These are phyloP conservation scores for Clistopyga incitator DNA, from an alignment of 2,888 invertebrate species.

Conservation along the genomic window DNA sequence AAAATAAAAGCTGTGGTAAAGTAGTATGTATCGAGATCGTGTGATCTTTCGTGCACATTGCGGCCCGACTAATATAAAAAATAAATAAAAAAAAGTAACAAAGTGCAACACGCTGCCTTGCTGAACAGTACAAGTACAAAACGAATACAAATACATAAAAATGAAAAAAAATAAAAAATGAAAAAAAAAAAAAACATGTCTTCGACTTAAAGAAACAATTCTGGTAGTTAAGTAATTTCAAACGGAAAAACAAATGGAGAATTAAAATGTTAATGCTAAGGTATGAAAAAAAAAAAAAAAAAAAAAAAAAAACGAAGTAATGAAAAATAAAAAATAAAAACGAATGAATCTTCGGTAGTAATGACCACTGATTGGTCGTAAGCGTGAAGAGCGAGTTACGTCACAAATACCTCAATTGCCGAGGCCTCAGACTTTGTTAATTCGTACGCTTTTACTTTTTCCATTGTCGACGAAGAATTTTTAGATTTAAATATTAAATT, in stretches of 20 bases:
- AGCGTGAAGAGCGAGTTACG: constrained; percentile 76
- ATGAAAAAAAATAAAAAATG: constrained; percentile 62
- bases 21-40: constrained; percentile 56
- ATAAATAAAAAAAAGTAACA: constrained; percentile 83
- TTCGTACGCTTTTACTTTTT: constrained; percentile 17
- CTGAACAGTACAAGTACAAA: constrained; percentile 85
- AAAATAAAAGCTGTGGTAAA: constrained; percentile 63
- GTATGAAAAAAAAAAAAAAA: constrained; percentile 42
- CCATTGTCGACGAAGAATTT: not conserved
- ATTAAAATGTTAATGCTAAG: constrained; percentile 70
- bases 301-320: no score
- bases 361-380: constrained; percentile 73
- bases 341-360: constrained; percentile 76
- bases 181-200: constrained; percentile 76
- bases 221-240: constrained; percentile 83
- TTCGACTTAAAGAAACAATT: constrained; percentile 83
- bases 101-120: constrained; percentile 85
- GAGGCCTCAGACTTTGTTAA: constrained; percentile 77
- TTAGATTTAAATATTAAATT: not conserved
- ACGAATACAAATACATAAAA: constrained; percentile 84
- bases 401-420: constrained; percentile 83
- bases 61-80: constrained; percentile 81
- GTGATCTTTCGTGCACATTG: constrained; percentile 79
- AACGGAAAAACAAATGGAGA: constrained; percentile 61
- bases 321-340: no score